These are phyloP conservation scores for Oegoconia quadripuncta DNA, from an alignment of 2,888 invertebrate genomes.

Conservation along the genomic window DNA sequence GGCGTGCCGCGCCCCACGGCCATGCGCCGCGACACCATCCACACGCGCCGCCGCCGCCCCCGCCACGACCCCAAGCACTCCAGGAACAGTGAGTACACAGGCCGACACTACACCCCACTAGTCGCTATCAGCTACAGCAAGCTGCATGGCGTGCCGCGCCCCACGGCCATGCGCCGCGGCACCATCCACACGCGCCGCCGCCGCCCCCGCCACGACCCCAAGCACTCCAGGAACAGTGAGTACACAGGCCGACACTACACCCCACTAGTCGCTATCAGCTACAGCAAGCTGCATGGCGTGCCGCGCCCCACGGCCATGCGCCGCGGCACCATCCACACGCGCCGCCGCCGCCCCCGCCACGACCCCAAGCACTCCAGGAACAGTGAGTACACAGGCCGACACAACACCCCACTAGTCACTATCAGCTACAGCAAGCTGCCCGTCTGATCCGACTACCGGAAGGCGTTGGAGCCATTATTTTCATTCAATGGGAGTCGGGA, in stretches of 20 bases:
- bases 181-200: conserved; percentile 96
- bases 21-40: conserved; percentile 98
- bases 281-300: conserved; percentile 97
- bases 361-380: conserved; percentile 76
- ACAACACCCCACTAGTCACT: too few species aligned
- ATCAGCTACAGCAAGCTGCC: conserved; percentile 99
- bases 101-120: too few species aligned
- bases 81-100: conserved; percentile 75
- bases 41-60: conserved; percentile 93
- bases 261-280: too few species aligned
- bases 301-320: conserved; percentile 97
- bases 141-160: conserved; percentile 95
- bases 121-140: too few species aligned
- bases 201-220: conserved; percentile 86
- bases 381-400: too few species aligned
- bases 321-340: conserved; percentile 96
- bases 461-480: too few species aligned
- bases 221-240: conserved; percentile 74
- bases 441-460: too few species aligned
- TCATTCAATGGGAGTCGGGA: too few species aligned
- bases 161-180: conserved; percentile 96
- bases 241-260: too few species aligned
- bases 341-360: conserved; percentile 91
- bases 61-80: conserved; percentile 82
- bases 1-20: conserved; percentile 95